Base-by-base conservation (phyloP, 1,140 invertebrate genomes). In the Ceratina calcarata region DNA sequence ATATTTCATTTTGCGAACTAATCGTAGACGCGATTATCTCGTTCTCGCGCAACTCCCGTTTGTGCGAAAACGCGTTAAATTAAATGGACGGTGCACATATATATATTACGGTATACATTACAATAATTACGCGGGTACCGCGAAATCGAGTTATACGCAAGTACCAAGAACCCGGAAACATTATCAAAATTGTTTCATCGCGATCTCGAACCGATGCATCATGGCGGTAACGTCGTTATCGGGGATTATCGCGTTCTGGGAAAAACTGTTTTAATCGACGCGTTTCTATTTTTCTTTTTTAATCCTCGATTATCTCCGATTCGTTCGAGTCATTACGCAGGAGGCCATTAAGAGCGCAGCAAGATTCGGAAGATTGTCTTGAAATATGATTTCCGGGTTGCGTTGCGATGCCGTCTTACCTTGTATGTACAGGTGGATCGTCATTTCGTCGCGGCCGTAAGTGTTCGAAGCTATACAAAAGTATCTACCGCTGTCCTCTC, bases 381-480 rank as follows among this genome's bases (percentile, higher is more conserved):
- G 32, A 61, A 49, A 45, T 24, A 65, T 15, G 27, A 16, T 37
- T 65, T 27, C 45, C 71, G 12, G 53, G 53, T 15, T 18, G 12
- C 18, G 3, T 12, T 2, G 6, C 0, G 37, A 45, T 45, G 3
- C 37, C 6, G 7, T 37, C 49, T 55, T 90, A 96, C 96, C 98
- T 95, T 98, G 97, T 13, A 99, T 97, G 66, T 97, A 96, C 13
- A 99, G 94, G 87, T 98, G 96, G 89, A 98, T 97, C 27, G 96
- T 96, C 95, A 98, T 97, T 90, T 98, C 96, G 88, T 99, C 98
- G 84, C 96, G 95, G 24, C 98, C 98, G 88, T 98, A 98, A 61
- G 96, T 94, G 93, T 99, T 99, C 74, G 95, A 96, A 0, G 97
- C 97, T 69, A 95, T 94, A 92, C 98, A 99, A 24, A 97, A 96